Conservation (phyloP, 2,888 invertebrate genomes). For the Meliscaeva auricollis region DNA sequence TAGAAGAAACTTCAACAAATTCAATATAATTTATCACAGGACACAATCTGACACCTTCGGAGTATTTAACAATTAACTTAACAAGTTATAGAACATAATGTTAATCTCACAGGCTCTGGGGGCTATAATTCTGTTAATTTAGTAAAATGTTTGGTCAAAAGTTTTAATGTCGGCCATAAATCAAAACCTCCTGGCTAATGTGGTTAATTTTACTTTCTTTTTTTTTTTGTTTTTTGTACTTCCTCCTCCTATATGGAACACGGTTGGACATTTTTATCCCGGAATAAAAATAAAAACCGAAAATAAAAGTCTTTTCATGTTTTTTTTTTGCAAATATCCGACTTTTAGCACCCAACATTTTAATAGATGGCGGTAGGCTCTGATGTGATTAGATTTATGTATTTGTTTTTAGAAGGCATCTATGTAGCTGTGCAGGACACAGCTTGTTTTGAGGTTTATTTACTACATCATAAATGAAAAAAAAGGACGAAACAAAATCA, state of each 20-base stretch:
- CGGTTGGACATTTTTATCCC: constrained; percentile 8
- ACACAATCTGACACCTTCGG: constrained; percentile 32
- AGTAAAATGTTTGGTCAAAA: constrained; percentile 32
- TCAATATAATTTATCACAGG: constrained; percentile 41
- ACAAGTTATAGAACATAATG: constrained; percentile 42
- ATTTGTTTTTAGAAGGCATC: too few species aligned
- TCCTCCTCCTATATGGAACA: not conserved
- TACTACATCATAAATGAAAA: constrained; percentile 26
- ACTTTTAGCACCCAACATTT: not conserved
- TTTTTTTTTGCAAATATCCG: not conserved
- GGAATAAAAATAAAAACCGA: not conserved
- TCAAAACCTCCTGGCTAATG: constrained; percentile 15
- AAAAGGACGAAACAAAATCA: constrained; percentile 17
- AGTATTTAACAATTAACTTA: constrained; percentile 37
- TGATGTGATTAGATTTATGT: constrained; percentile 9
- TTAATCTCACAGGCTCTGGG: constrained; percentile 38
- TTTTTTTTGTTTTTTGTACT: not conserved
- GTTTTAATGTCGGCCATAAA: constrained; percentile 32
- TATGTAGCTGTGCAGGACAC: constrained; percentile 35
- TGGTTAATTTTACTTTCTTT: not conserved
- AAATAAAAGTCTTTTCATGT: constrained; percentile 43
- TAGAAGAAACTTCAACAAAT: not conserved
- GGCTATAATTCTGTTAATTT: constrained; percentile 13
- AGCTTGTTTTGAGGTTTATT: constrained; percentile 45
- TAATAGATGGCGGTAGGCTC: not conserved